Evolutionary conservation across 2,797 vertebrate genomes (phyloP), one percentile per base, ranked within the genome.

Genomic region (Galaxias olidus): DNA sequence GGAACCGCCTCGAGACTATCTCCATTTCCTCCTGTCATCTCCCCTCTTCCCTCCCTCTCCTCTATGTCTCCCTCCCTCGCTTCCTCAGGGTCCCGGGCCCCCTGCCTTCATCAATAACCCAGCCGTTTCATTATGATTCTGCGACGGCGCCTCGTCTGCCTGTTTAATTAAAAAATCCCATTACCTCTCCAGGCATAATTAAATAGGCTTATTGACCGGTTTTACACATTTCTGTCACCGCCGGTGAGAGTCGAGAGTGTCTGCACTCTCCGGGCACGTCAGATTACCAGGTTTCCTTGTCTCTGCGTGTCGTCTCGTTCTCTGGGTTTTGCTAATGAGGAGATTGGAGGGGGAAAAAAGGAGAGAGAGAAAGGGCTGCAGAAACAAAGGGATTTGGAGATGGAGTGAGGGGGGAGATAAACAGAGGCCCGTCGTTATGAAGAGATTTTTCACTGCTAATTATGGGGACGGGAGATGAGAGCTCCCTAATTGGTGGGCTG

Each of bases 381-480:
- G n/a, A n/a, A n/a, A n/a, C n/a, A n/a, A n/a, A n/a, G n/a, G n/a
- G n/a, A n/a, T n/a, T n/a, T n/a, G n/a, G n/a, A n/a, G n/a, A n/a
- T n/a, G n/a, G n/a, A n/a, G n/a, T n/a, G n/a, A n/a, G n/a, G n/a
- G 45, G 61, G 65, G 71, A 64, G 63, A 72, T 65, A 75, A 77
- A 79, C 74, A 77, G 63, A 80, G 74, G 2, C 30, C 30, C 6
- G 76, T 75, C 68, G 75, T 59, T 79, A 80, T 79, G 57, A 7
- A 56, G 64, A 40, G 56, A 66, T 68, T 74, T 65, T 61, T 68
- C 66, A 30, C 30, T 30, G 78, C 67, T 78, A 73, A 83, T 86
- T 75, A 84, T 78, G 73, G 81, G 30, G 83, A 85, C 81, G 83
- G 75, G 76, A 73, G 76, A 51, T 82, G 78, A 78, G 71, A 72